Base-by-base conservation (phyloP, 2,888 invertebrate species). In the Perizoma affinitatum region DNA sequence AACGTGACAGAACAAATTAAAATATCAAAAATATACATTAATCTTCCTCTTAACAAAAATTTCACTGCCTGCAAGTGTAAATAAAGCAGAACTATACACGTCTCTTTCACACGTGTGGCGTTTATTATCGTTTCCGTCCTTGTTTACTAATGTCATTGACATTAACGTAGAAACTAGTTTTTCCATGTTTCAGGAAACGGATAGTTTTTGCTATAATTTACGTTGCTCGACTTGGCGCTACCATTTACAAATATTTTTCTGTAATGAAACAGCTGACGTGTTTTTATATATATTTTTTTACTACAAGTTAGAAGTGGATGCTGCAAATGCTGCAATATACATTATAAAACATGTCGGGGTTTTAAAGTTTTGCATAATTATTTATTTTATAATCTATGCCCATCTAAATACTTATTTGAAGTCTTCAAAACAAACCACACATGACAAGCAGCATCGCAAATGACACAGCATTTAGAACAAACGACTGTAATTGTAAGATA, bases 31-130 rank as follows among this genome's bases (percentile, higher is more conserved):
- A 42, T 5, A n/a, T n/a, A 42, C 42, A 6, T 22, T 22, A 22
- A 38, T 8, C 54, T 43, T 56, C 59, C 70, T 81, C 86, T 86
- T 86, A 86, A 79, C 45, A 58, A 66, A 58, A 66, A 83, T 87
- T 86, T 87, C 87, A 86, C 86, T 86, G 73, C 70, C 75, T 54
- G 45, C 72, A 75, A 70, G 76, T 75, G 72, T 74, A 73, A 66
- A 66, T 58, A 75, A 75, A 42, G 72, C 67, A 78, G 22, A 22
- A 22, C 22, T 22, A 22, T 72, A 79, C 76, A 79, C 70, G 64
- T 78, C 83, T 73, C 78, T 63, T 62, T 80, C 73, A 50, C 69
- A 62, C 71, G 52, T 62, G 22, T 65, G 56, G 48, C 65, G 71
- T 63, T 61, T 56, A 65, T 64, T 63, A 54, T 58, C 40, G 22